Evolutionary conservation across 1,140 invertebrate genomes (phyloP).

Genomic region (Varroa destructor): DNA sequence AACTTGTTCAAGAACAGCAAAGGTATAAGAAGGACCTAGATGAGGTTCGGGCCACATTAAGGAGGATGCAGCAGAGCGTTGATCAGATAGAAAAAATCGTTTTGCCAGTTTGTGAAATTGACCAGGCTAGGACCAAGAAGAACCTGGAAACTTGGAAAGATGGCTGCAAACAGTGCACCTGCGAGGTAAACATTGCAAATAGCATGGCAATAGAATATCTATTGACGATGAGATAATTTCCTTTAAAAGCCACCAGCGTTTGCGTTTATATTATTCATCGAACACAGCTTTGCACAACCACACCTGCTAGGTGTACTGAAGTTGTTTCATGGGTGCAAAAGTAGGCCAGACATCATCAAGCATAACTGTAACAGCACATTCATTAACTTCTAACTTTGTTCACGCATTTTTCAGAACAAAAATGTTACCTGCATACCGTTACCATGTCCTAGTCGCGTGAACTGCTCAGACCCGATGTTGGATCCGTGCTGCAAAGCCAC

Average conservation of each 20-base stretch:
- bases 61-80: too few relatives aligned
- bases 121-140: too few relatives aligned
- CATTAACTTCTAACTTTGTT: too few relatives aligned
- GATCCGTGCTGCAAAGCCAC: constrained; percentile 2
- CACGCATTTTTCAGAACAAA: constrained; percentile 6
- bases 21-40: too few relatives aligned
- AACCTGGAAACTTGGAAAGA: not conserved
- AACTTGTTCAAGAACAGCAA: too few relatives aligned
- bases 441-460: not conserved
- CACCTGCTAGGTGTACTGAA: not conserved
- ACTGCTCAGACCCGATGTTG: not conserved
- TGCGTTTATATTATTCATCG: not conserved
- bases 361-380: too few relatives aligned
- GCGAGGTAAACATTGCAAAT: not conserved
- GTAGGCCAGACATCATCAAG: too few relatives aligned
- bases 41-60: too few relatives aligned
- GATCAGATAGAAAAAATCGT: too few relatives aligned
- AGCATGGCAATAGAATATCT: too few relatives aligned
- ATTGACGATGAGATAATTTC: too few relatives aligned
- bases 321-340: not conserved
- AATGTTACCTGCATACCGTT: not conserved
- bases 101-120: too few relatives aligned
- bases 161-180: constrained; percentile 11
- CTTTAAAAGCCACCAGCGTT: not conserved
- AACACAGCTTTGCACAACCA: not conserved